These are phyloP conservation scores for Tetranychus cinnabarinus DNA, from an alignment of 1,140 invertebrate genomes.

Conservation along the genomic window DNA sequence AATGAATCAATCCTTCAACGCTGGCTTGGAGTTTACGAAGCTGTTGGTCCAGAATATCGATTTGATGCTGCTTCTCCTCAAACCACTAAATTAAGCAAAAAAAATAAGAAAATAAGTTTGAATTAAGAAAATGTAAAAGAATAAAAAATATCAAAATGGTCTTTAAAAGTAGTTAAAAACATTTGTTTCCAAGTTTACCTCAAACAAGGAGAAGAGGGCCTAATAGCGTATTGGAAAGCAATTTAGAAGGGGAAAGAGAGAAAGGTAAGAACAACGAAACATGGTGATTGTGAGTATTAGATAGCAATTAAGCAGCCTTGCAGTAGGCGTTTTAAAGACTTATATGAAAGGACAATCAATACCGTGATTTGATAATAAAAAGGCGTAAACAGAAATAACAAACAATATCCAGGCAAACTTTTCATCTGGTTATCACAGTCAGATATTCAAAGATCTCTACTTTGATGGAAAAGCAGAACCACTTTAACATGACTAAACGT, in stretches of 20 bases:
- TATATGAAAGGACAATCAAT: too few relatives aligned
- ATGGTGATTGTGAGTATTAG: too few relatives aligned
- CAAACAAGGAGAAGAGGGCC: too few relatives aligned
- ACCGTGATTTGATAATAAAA: too few relatives aligned
- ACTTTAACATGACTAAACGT: too few relatives aligned
- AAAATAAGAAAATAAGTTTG: background rate
- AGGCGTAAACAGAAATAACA: too few relatives aligned
- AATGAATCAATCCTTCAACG: conserved; percentile 60
- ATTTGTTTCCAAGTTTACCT: too few relatives aligned
- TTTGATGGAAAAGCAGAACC: too few relatives aligned
- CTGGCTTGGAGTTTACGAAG: conserved; percentile 63
- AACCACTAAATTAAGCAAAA: conserved; percentile 56
- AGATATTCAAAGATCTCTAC: too few relatives aligned
- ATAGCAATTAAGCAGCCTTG: background rate
- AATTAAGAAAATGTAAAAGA: background rate
- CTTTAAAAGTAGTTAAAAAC: too few relatives aligned
- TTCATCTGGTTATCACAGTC: too few relatives aligned
- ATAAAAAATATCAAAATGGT: background rate
- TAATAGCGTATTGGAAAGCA: background rate
- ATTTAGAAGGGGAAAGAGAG: background rate
- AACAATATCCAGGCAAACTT: too few relatives aligned
- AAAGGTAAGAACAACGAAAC: background rate
- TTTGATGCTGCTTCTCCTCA: conserved; percentile 75
- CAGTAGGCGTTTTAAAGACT: background rate
- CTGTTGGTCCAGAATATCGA: conserved; percentile 74